Base-by-base conservation (phyloP, 2,888 invertebrate species). In the Leucoma salicis region DNA sequence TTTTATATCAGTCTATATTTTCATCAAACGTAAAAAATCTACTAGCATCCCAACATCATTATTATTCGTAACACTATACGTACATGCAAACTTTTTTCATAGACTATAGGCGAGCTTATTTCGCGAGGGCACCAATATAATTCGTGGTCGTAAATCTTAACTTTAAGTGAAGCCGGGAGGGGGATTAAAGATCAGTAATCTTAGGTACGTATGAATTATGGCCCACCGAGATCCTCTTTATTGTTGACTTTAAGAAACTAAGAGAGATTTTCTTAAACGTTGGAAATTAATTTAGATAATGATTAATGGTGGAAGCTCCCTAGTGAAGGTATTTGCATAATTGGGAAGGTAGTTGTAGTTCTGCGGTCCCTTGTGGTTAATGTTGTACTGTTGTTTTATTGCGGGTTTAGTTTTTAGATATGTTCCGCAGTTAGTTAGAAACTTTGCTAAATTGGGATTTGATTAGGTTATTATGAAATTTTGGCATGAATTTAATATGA, bases 161-260 rank as follows among this genome's bases (percentile, higher is more conserved):
- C 91, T 92, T 92, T 92, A 92, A 92, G 92, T 91, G 91, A 90
- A 89, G 82, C 87, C 79, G 78, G 70, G 89, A 86, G 91, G 92
- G 92, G 92, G 93, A 93, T 93, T 93, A 93, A 92, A 93, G 92
- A 93, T 93, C 92, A 92, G 92, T 92, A 92, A 93, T 93, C 92
- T 92, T 91, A 91, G 91, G 91, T 73, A 87, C 89, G 86, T 92
- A 92, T 92, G 92, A 93, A 90, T 92, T 93, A 93, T 92, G 91
- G 91, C 88, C 90, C 69, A 66, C 75, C 74, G 70, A 78, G 79
- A 81, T 81, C 86, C 87, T 82, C 87, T 86, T 87, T 88, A 88
- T 88, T 88, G 88, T 88, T n/a, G 88, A 88, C 87, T 88, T 86
- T 87, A 88, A 89, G 89, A 88, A 89, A 89, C 89, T 85, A 81